phyloP scores from a whole-genome alignment of 2,113 vertebrate genomes.

The Struthio camelus region DNA sequence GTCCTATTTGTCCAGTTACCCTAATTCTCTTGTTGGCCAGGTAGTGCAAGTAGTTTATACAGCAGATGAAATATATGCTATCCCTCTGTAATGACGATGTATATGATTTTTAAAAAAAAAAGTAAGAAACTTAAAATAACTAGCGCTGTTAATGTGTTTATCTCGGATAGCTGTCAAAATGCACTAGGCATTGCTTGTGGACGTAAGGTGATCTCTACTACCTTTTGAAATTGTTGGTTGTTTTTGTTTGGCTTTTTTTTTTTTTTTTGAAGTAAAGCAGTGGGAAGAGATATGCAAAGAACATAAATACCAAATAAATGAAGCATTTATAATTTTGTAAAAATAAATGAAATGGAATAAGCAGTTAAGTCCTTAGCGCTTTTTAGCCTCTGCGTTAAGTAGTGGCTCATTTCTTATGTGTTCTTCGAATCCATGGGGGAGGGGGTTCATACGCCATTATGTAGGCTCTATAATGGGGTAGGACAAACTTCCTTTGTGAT shows the following conservation, averaged over 20 bases:
- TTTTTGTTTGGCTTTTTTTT: too few species aligned
- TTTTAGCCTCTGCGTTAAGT: not conserved
- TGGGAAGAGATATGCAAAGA: not conserved
- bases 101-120: not conserved
- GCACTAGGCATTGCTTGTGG: not conserved
- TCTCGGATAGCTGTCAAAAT: not conserved
- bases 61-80: not conserved
- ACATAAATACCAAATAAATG: not conserved
- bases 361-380: not conserved
- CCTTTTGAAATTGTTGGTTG: too few species aligned
- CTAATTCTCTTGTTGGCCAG: not conserved
- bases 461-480: not conserved
- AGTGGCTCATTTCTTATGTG: not conserved
- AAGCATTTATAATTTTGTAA: not conserved
- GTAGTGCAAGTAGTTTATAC: not conserved
- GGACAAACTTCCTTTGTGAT: not conserved
- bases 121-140: not conserved
- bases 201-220: not conserved
- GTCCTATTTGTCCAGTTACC: not conserved
- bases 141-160: not conserved
- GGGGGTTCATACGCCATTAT: not conserved
- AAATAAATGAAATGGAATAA: not conserved
- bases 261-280: not conserved
- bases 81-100: not conserved
- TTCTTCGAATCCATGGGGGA: not conserved